These are phyloP conservation scores for Pterophyllum scalare DNA, from an alignment of 2,113 vertebrate genomes.

Conservation along the genomic window DNA sequence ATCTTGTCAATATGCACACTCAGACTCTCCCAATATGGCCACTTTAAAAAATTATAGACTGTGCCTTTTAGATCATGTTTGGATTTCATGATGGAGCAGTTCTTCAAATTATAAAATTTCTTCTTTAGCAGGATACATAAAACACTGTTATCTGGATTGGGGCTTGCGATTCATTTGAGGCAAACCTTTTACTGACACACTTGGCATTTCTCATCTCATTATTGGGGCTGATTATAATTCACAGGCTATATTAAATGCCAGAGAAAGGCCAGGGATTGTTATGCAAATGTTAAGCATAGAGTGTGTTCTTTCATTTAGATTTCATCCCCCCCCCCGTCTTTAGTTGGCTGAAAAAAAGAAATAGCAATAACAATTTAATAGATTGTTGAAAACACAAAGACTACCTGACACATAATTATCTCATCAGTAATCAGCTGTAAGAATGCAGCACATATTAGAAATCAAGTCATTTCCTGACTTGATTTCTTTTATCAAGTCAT, in stretches of 20 bases:
- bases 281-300: conserved; percentile 79
- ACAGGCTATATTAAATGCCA: conserved; percentile 82
- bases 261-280: conserved; percentile 81
- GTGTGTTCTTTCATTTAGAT: conserved; percentile 69
- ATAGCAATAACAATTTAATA: conserved; percentile 38
- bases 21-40: too few species aligned
- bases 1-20: too few species aligned
- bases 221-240: conserved; percentile 81
- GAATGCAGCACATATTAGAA: conserved; percentile 7
- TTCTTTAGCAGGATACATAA: conserved; percentile 30
- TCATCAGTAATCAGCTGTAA: conserved; percentile 22
- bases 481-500: neutral
- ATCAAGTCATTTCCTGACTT: neutral
- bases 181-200: conserved; percentile 75
- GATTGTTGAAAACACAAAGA: conserved; percentile 37
- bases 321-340: conserved; percentile 14
- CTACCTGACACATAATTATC: conserved; percentile 1
- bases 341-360: conserved; percentile 32
- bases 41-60: conserved; percentile 1
- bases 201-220: conserved; percentile 79
- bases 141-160: conserved; percentile 23
- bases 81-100: conserved; percentile 18
- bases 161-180: conserved; percentile 65
- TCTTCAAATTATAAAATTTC: conserved; percentile 7
- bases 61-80: conserved; percentile 34